These are phyloP conservation scores for Pecten maximus DNA, from an alignment of 2,888 invertebrate species.

Conservation along the genomic window DNA sequence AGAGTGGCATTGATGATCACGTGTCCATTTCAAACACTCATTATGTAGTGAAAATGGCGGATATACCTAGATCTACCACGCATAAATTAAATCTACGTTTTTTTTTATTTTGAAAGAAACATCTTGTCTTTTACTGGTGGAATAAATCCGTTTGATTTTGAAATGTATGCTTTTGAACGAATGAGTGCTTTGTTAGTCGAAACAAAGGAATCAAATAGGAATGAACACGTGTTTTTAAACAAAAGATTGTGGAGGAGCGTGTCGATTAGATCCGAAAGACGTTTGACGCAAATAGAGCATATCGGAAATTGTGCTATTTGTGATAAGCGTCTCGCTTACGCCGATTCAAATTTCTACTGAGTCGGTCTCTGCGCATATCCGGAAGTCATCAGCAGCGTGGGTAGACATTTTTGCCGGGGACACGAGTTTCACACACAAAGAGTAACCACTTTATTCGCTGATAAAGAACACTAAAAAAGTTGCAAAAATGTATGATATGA, in stretches of 20 bases:
- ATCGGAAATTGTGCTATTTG: neutral
- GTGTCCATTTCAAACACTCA: neutral
- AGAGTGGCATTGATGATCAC: neutral
- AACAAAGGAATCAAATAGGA: neutral
- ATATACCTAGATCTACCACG: no score
- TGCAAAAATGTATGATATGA: neutral
- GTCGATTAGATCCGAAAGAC: neutral
- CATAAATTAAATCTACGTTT: neutral
- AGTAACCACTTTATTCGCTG: neutral
- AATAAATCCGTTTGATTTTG: neutral
- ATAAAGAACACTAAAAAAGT: neutral
- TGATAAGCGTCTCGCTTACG: neutral
- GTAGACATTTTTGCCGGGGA: conserved; percentile 27
- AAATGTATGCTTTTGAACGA: neutral
- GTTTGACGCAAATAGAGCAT: neutral
- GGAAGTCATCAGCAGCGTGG: conserved; percentile 29
- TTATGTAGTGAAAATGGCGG: neutral
- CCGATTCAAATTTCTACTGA: neutral
- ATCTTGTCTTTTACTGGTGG: neutral
- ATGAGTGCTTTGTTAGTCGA: neutral
- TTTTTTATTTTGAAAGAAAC: neutral
- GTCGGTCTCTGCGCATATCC: neutral
- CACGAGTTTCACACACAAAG: conserved; percentile 26
- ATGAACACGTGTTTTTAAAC: conserved; percentile 18
- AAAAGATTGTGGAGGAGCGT: neutral